Evolutionary conservation across 2,113 vertebrate genomes (phyloP).

Genomic region (Phyllostomus discolor): DNA sequence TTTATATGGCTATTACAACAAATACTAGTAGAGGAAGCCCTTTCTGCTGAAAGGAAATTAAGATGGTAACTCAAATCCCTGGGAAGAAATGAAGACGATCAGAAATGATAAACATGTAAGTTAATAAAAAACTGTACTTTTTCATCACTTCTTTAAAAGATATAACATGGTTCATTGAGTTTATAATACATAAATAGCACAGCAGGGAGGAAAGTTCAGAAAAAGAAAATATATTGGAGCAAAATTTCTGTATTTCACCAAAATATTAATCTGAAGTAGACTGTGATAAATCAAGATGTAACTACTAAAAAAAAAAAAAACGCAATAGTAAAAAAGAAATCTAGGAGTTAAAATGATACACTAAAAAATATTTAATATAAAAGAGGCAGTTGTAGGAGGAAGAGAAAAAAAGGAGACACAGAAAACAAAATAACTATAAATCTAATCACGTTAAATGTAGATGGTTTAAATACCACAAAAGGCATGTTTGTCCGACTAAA

Average conservation of each 20-base stretch:
- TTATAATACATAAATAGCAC: background rate
- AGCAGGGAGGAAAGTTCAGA: background rate
- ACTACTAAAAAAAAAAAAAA: background rate
- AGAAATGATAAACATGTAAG: background rate
- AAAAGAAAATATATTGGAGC: background rate
- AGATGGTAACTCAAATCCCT: background rate
- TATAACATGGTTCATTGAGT: background rate
- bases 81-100: background rate
- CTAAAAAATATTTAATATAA: background rate
- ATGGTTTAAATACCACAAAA: background rate
- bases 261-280: background rate
- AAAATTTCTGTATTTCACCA: background rate
- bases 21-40: background rate
- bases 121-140: background rate
- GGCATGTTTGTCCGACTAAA: background rate
- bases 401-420: background rate
- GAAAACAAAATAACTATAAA: background rate
- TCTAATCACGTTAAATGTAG: background rate
- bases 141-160: background rate
- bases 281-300: background rate
- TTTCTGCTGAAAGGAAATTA: background rate
- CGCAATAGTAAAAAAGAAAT: background rate
- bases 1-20: background rate
- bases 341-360: background rate
- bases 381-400: background rate